Conservation (phyloP, 1,140 invertebrate genomes). For the Drosophila sp. region DNA sequence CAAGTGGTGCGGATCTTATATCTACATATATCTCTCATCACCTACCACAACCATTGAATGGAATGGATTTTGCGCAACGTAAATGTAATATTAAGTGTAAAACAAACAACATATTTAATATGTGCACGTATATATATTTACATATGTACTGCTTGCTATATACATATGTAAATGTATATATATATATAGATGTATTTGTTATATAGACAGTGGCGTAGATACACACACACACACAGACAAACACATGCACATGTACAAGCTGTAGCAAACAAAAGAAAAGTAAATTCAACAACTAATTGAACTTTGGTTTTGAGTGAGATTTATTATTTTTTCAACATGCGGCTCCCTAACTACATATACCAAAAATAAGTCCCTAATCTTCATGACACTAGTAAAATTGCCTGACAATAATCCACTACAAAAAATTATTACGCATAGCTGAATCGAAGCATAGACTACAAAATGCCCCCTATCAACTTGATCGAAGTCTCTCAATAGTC, state of each 20-base stretch:
- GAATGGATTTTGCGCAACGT: constrained; percentile 6
- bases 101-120: constrained; percentile 1
- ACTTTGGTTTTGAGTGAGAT: constrained; percentile 8
- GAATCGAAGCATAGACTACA: background rate
- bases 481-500: no score
- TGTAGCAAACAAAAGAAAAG: background rate
- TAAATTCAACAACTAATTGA: constrained; percentile 9
- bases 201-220: background rate
- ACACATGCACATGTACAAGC: background rate
- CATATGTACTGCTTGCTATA: background rate
- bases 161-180: background rate
- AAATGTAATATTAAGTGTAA: constrained; percentile 1
- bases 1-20: background rate
- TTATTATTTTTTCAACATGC: constrained; percentile 1
- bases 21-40: background rate
- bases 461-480: constrained; percentile 16
- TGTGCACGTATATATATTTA: constrained; percentile 1
- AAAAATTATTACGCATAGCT: background rate
- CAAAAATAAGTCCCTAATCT: constrained; percentile 32
- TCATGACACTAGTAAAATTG: constrained; percentile 37
- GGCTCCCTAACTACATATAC: background rate
- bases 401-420: constrained; percentile 39
- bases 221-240: background rate
- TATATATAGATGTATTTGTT: background rate
- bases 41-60: constrained; percentile 1